phyloP scores from a whole-genome alignment of 2,888 invertebrate genomes.

The Ornithoptera priamus region DNA sequence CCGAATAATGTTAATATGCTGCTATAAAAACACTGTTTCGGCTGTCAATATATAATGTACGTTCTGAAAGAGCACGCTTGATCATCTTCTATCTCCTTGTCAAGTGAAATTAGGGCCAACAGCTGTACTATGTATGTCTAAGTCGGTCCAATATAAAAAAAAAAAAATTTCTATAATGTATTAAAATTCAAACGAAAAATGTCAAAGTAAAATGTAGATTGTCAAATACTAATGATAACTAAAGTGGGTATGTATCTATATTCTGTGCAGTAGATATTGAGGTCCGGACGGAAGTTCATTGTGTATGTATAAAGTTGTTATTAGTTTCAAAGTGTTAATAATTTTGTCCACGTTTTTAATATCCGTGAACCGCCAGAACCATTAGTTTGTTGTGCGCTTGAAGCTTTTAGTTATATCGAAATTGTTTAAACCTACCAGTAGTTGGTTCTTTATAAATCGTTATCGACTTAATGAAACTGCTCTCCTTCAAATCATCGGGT shows the following conservation, averaged over 20 bases:
- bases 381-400: constrained; percentile 1
- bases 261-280: constrained; percentile 18
- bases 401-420: background rate
- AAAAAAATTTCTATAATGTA: too few relatives aligned
- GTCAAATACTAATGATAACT: constrained; percentile 2
- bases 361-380: constrained; percentile 10
- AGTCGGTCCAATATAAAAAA: too few relatives aligned
- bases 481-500: background rate
- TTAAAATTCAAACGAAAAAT: too few relatives aligned
- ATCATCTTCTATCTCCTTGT: too few relatives aligned
- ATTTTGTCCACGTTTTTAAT: constrained; percentile 29
- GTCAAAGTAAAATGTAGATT: background rate
- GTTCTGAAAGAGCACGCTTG: too few relatives aligned
- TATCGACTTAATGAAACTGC: background rate
- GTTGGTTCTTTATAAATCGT: background rate
- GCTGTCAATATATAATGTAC: too few relatives aligned
- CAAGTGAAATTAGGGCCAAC: too few relatives aligned
- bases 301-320: constrained; percentile 30
- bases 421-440: background rate
- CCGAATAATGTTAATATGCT: too few relatives aligned
- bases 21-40: too few relatives aligned
- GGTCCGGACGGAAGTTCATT: constrained; percentile 18
- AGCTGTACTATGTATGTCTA: too few relatives aligned
- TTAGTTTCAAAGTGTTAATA: constrained; percentile 26
- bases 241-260: constrained; percentile 10